A percentile compares a stretch with the other conserved stretches of the same genome.
Conservation (phyloP, 2,797 vertebrate species). For the Hozukius guyotensis region DNA sequence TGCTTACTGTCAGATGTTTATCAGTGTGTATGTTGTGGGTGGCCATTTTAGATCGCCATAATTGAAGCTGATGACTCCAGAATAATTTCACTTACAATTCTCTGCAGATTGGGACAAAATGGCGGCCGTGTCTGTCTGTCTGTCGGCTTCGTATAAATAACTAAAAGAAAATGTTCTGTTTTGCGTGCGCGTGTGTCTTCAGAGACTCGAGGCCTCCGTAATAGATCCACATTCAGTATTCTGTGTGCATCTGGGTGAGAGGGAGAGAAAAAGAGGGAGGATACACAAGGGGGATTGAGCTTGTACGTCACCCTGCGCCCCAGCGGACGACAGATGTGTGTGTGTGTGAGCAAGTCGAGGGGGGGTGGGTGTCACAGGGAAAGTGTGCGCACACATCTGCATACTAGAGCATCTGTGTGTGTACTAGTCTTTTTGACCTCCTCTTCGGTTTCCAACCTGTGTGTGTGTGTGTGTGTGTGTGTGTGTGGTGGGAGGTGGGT, state of each 20-base stretch:
- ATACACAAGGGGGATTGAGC: slow-evolving; percentile 66
- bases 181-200: slow-evolving; percentile 55
- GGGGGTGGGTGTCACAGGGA: slow-evolving; percentile 27
- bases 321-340: slow-evolving; percentile 82
- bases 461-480: slow-evolving; percentile 49
- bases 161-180: slow-evolving; percentile 60
- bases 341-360: slow-evolving; percentile 51
- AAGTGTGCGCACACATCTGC: slow-evolving; percentile 43
- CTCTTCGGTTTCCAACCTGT: slow-evolving; percentile 65
- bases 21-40: neutral
- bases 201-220: slow-evolving; percentile 68
- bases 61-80: slow-evolving; percentile 32
- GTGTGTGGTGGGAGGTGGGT: slow-evolving; percentile 34
- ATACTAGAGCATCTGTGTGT: slow-evolving; percentile 65
- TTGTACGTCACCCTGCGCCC: slow-evolving; percentile 82
- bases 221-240: slow-evolving; percentile 74
- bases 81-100: slow-evolving; percentile 46
- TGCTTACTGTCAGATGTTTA: neutral
- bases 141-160: slow-evolving; percentile 67
- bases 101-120: slow-evolving; percentile 62
- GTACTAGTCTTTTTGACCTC: slow-evolving; percentile 67
- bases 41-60: slow-evolving; percentile 57
- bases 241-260: slow-evolving; percentile 72
- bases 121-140: slow-evolving; percentile 43
- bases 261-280: slow-evolving; percentile 53